Base-by-base conservation (phyloP, 2,113 vertebrate species). In the Chlamydotis undulata region DNA sequence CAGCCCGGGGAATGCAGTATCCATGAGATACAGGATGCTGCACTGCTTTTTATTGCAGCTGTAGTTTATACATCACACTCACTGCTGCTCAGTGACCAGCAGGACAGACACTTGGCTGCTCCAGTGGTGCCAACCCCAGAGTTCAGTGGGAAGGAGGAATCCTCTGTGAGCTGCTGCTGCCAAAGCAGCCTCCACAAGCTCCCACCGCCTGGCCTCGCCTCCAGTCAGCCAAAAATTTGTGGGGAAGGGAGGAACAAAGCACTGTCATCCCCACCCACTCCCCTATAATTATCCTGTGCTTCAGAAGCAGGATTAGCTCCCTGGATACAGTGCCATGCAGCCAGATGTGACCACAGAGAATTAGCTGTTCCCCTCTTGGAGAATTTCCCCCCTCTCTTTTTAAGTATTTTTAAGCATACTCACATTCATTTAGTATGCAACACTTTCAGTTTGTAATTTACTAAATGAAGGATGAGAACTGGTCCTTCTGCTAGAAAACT, bases 191-290 rank as follows among this genome's bases (percentile, higher is more conserved):
- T 92, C 84, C 53, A 83, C 19, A 68, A 92, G 76, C 67, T 92
- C 68, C 80, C 29, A 21, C 79, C 41, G 41, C 86, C 75, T 37
- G 64, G 79, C 85, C 85, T 50, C 0, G 21, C 60, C 83, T 74
- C 25, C 4, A 85, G 76, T 26, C 53, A 73, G 64, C 91, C 91
- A 86, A 75, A 96, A 81, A 74, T 64, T 33, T 87, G 92, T 78
- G 94, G 92, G 47, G 73, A 96, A 90, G 88, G 89, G 94, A 87
- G 77, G 92, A 96, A 93, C 94, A 93, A 93, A 94, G 94, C 47
- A 12, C 47, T 83, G 52, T 31, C 1, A 0, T 87, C 80, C 82
- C 92, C 89, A 94, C 43, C 33, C 88, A 60, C 76, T 78, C 80
- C 86, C 53, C 92, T 96, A 1, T 81, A 94, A 94, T 92, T 94